Evolutionary conservation across 2,113 vertebrate species (phyloP).

Genomic region (Taxidea taxus): DNA sequence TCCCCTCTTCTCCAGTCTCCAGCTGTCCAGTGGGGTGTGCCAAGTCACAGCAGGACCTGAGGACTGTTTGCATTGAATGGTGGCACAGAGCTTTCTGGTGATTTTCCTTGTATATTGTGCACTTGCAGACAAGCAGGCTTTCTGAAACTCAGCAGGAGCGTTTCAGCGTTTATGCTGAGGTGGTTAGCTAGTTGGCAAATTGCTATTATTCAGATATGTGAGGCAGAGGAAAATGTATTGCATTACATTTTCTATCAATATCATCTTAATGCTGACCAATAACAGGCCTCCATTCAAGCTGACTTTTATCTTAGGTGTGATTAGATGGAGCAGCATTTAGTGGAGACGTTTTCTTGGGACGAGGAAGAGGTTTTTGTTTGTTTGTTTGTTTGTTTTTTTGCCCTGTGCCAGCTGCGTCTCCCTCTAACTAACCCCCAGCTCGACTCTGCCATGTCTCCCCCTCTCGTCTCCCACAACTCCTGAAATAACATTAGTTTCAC

Average conservation of each 20-base stretch:
- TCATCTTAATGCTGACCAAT: constrained; percentile 71
- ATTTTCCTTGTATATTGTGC: constrained; percentile 85
- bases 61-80: constrained; percentile 89
- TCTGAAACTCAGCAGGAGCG: constrained; percentile 89
- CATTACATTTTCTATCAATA: constrained; percentile 81
- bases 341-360: neutral
- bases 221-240: constrained; percentile 81
- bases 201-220: constrained; percentile 79
- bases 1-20: constrained; percentile 90
- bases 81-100: constrained; percentile 81
- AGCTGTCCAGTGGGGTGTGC: constrained; percentile 95
- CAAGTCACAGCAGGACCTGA: constrained; percentile 97
- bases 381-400: neutral
- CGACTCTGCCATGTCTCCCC: neutral
- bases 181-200: constrained; percentile 87
- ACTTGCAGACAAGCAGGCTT: constrained; percentile 89
- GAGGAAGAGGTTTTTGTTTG: constrained; percentile 16
- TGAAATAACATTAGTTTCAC: constrained; percentile 56
- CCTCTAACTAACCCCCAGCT: neutral
- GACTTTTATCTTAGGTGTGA: constrained; percentile 75
- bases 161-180: constrained; percentile 89
- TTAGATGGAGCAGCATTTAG: constrained; percentile 69
- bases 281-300: constrained; percentile 71
- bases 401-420: neutral
- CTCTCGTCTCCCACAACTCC: neutral